Percentiles rank a stretch among this genome's conserved stretches.
Evolutionary conservation across 2,797 vertebrate species (phyloP).

Genomic region (Sebastes ruberrimus): DNA sequence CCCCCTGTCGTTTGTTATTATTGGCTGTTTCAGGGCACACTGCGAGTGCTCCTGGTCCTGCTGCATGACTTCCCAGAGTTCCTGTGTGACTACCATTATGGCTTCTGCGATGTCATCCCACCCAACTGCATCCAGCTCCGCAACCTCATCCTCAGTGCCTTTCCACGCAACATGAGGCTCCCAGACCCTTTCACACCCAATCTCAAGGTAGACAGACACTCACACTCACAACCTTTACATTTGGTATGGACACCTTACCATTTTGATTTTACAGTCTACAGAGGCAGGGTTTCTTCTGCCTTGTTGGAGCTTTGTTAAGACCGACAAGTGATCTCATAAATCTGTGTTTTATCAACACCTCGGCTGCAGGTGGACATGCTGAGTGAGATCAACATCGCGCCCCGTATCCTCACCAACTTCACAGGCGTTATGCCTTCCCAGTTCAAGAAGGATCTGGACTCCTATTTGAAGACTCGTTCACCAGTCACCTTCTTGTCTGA

Average conservation of each 20-base stretch:
- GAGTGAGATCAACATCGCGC: conserved; percentile 99
- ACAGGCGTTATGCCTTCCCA: conserved; percentile 99
- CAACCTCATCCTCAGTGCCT: conserved; percentile 99
- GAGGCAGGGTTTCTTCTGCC: not conserved
- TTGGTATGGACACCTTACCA: not conserved
- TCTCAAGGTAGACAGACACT: conserved; percentile 87
- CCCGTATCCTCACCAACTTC: conserved; percentile 98
- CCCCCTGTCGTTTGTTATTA: not conserved
- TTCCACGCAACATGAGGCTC: conserved; percentile 99
- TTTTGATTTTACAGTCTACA: not conserved
- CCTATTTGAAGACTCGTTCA: conserved; percentile 98
- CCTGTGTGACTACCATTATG: conserved; percentile 99
- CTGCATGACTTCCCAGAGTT: conserved; percentile 99
- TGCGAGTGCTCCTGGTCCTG: conserved; percentile 96
- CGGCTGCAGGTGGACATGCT: conserved; percentile 94
- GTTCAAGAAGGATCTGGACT: conserved; percentile 99
- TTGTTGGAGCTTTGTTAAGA: not conserved
- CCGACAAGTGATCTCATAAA: not conserved
- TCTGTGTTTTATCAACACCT: not conserved
- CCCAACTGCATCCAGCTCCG: conserved; percentile 99
- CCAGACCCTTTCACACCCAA: conserved; percentile 99
- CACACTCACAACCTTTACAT: not conserved
- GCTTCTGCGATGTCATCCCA: conserved; percentile 99
- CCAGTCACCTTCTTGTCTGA: conserved; percentile 98
- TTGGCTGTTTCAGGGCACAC: conserved; percentile 86